phyloP scores from a whole-genome alignment of 1,140 invertebrate genomes.

The Zaprionus taronus region DNA sequence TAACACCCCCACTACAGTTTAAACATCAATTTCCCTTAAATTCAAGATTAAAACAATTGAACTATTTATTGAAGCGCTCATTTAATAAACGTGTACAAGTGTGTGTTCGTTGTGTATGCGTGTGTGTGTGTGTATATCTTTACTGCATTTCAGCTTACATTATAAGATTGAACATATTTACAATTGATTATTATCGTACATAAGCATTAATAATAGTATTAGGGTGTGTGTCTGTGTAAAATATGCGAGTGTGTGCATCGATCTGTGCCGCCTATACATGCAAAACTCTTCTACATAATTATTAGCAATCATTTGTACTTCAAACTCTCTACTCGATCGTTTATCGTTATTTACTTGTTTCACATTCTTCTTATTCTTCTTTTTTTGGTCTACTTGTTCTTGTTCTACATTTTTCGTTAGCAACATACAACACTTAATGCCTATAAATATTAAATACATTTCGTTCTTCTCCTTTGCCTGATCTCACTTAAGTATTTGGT shows the following conservation, averaged over 20 bases:
- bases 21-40: too few relatives aligned
- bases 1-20: too few relatives aligned
- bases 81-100: slow-evolving; percentile 41
- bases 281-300: slow-evolving; percentile 60
- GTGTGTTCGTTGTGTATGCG: slow-evolving; percentile 15
- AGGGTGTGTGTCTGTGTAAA: slow-evolving; percentile 36
- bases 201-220: slow-evolving; percentile 52
- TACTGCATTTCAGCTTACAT: slow-evolving; percentile 64
- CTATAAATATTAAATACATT: slow-evolving; percentile 76
- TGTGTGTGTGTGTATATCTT: slow-evolving; percentile 24
- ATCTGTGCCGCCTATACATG: slow-evolving; percentile 58
- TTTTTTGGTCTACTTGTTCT: slow-evolving; percentile 3
- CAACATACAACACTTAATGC: slow-evolving; percentile 74
- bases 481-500: slow-evolving; percentile 58
- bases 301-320: slow-evolving; percentile 76
- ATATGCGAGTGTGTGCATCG: slow-evolving; percentile 40
- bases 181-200: slow-evolving; percentile 71
- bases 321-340: slow-evolving; percentile 31
- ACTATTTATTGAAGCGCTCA: slow-evolving; percentile 56
- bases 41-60: slow-evolving; percentile 7
- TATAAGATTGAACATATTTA: slow-evolving; percentile 69
- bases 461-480: slow-evolving; percentile 37
- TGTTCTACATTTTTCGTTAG: slow-evolving; percentile 36
- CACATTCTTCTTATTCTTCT: neutral
- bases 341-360: neutral